Percentiles rank a stretch among this genome's conserved stretches.
These are phyloP conservation scores for Phataginus tetradactyla DNA, from an alignment of 2,797 vertebrate genomes.

Conservation along the genomic window DNA sequence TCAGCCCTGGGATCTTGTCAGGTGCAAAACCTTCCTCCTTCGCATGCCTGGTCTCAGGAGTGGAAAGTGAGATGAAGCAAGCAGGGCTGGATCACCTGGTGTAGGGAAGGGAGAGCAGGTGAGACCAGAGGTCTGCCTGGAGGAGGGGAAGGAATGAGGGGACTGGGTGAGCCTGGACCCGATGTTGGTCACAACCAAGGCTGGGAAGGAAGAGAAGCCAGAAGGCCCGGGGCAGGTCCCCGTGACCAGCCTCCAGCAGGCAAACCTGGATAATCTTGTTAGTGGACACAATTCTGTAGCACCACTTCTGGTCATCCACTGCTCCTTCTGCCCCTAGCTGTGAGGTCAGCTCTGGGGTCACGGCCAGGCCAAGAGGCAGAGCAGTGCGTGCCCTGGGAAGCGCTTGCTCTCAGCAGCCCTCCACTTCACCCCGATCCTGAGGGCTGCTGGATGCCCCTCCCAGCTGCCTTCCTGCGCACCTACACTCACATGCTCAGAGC, in stretches of 20 bases:
- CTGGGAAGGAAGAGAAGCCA: not conserved
- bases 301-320: not conserved
- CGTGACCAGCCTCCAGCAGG: not conserved
- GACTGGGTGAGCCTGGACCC: not conserved
- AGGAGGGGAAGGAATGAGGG: fast-evolving
- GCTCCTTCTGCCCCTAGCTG: constrained; percentile 28
- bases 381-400: fast-evolving
- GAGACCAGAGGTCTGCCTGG: not conserved
- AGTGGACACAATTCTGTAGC: not conserved
- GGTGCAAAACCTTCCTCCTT: not conserved
- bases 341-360: constrained; percentile 56
- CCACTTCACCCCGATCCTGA: not conserved
- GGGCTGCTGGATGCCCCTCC: not conserved
- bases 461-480: not conserved
- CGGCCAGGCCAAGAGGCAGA: not conserved
- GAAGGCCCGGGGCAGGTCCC: not conserved
- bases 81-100: not conserved
- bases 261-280: constrained; percentile 49
- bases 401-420: too few relatives aligned
- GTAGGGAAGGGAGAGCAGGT: too few relatives aligned
- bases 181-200: not conserved
- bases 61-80: not conserved
- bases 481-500: fast-evolving
- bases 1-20: not conserved
- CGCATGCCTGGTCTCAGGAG: not conserved